These are phyloP conservation scores for Turnix velox DNA, from an alignment of 2,113 vertebrate species.

Conservation along the genomic window DNA sequence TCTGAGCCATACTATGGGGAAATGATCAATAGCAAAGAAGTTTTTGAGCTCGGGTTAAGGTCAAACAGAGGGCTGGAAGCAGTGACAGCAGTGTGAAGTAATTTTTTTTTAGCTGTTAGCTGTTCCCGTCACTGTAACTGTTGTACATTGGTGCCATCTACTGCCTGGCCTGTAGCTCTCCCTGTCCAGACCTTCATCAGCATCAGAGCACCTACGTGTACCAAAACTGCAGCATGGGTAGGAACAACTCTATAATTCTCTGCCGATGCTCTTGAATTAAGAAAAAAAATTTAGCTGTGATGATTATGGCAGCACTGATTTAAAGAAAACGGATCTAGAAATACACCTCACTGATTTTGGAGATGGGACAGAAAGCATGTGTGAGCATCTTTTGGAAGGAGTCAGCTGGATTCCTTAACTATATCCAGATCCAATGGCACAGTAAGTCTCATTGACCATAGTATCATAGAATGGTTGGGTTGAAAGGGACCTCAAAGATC, in stretches of 20 bases:
- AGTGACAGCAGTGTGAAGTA: background rate
- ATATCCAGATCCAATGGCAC: background rate
- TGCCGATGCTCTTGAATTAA: background rate
- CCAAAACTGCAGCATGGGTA: background rate
- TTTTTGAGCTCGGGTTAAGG: background rate
- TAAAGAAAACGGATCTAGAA: background rate
- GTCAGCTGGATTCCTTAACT: background rate
- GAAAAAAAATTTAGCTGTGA: background rate
- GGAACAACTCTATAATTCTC: background rate
- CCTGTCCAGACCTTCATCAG: background rate
- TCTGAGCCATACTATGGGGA: background rate
- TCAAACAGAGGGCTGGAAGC: background rate
- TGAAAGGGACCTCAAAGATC: too few species aligned
- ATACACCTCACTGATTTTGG: background rate
- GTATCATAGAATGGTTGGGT: too few species aligned
- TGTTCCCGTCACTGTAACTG: background rate
- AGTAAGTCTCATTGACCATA: background rate
- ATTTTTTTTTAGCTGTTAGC: background rate
- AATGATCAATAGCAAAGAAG: background rate
- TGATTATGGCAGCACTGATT: background rate
- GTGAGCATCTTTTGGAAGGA: background rate
- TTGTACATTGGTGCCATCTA: conserved; percentile 60
- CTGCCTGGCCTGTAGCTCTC: background rate
- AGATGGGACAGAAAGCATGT: background rate
- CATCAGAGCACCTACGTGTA: background rate